Percentiles rank a stretch among this genome's conserved stretches.
phyloP scores from a whole-genome alignment of 2,797 vertebrate genomes.

The Sciurus vulgaris region DNA sequence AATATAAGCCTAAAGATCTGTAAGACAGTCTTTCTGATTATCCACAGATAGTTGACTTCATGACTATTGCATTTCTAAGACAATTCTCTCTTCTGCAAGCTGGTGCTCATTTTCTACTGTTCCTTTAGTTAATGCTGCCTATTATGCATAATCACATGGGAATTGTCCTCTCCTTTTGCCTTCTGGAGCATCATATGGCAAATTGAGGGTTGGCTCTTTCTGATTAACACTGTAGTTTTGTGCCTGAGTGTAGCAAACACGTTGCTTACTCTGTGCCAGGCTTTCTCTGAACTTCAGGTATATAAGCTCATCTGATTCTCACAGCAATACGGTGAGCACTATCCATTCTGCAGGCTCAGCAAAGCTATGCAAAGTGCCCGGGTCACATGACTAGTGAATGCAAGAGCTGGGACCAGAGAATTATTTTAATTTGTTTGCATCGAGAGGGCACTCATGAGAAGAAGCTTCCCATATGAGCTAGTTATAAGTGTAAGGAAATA shows the following conservation, averaged over 20 bases:
- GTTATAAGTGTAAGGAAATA: background rate
- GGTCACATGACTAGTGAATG: background rate
- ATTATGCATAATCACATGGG: background rate
- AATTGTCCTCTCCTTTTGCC: background rate
- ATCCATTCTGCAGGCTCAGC: background rate
- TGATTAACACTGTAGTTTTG: background rate
- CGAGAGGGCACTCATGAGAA: background rate
- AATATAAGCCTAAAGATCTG: constrained; percentile 62
- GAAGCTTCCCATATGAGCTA: background rate
- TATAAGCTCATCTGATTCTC: background rate
- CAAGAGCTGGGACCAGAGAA: background rate
- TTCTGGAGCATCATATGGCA: background rate
- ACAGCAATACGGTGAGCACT: background rate
- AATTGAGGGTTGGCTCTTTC: background rate
- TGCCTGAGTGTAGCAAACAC: background rate
- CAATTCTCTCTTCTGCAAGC: constrained; percentile 43
- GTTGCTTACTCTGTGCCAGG: constrained; percentile 14
- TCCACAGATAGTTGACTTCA: constrained; percentile 66
- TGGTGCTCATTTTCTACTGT: background rate
- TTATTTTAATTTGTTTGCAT: background rate
- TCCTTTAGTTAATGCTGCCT: background rate
- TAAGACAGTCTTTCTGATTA: constrained; percentile 74
- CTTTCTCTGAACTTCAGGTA: constrained; percentile 22
- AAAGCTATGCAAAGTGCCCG: background rate
- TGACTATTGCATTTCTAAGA: background rate